phyloP scores from a whole-genome alignment of 1,140 invertebrate genomes.

The Hestina assimilis region DNA sequence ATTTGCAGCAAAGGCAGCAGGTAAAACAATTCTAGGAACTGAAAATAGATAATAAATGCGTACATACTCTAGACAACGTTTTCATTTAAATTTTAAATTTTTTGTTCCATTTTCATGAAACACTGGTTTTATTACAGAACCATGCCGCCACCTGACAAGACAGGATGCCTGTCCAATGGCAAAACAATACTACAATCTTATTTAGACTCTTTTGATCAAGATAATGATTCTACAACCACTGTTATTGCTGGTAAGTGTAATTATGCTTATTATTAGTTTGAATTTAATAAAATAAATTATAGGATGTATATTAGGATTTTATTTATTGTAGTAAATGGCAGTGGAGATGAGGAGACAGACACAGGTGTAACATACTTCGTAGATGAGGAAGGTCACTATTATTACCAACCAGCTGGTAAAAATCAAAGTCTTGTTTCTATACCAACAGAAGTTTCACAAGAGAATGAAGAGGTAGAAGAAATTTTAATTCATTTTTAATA shows the following conservation, averaged over 20 bases:
- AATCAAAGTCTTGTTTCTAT: slow-evolving; percentile 82
- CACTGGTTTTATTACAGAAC: slow-evolving; percentile 14
- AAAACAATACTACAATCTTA: slow-evolving; percentile 41
- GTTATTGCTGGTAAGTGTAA: slow-evolving; percentile 34
- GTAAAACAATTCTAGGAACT: too few relatives aligned
- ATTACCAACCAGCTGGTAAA: slow-evolving; percentile 81
- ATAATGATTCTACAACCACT: slow-evolving; percentile 23
- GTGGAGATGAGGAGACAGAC: slow-evolving; percentile 77
- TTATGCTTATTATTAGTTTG: neutral
- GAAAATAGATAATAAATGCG: too few relatives aligned
- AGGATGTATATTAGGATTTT: too few relatives aligned
- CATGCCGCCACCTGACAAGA: slow-evolving; percentile 46
- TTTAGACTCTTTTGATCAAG: slow-evolving; percentile 36
- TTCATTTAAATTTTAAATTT: neutral
- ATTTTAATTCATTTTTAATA: neutral
- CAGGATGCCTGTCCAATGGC: slow-evolving; percentile 23
- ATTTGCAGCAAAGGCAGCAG: too few relatives aligned
- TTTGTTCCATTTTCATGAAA: neutral
- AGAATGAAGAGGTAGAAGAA: slow-evolving; percentile 49
- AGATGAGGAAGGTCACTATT: slow-evolving; percentile 87
- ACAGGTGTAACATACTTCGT: slow-evolving; percentile 84
- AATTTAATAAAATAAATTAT: too few relatives aligned
- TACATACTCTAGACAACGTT: too few relatives aligned
- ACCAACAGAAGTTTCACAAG: slow-evolving; percentile 54
- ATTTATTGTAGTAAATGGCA: slow-evolving; percentile 66